These are phyloP conservation scores for Zaprionus gabonicus DNA, from an alignment of 1,140 invertebrate species.

Conservation along the genomic window DNA sequence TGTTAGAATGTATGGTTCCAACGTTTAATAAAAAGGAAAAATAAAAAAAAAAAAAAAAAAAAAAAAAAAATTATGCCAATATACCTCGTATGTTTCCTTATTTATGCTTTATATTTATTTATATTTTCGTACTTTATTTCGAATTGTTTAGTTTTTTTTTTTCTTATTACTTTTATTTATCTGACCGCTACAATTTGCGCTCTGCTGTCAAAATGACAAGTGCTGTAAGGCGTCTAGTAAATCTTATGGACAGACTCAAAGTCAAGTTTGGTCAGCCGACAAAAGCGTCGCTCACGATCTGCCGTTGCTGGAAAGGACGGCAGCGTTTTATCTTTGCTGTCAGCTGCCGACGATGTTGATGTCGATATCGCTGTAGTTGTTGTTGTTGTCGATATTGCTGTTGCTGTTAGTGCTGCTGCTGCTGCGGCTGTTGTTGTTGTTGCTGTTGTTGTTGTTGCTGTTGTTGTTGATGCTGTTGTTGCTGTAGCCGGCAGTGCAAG, in stretches of 20 bases:
- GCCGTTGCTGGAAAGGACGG: slow-evolving; percentile 36
- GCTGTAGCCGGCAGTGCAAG: slow-evolving; percentile 44
- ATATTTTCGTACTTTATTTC: background rate
- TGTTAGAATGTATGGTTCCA: too few relatives aligned
- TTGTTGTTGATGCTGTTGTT: slow-evolving; percentile 9
- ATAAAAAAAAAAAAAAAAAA: too few relatives aligned
- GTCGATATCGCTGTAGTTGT: background rate
- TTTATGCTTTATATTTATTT: too few relatives aligned
- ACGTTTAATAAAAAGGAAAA: too few relatives aligned
- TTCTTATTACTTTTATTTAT: slow-evolving; percentile 20
- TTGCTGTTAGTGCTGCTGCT: background rate
- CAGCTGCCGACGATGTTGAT: slow-evolving; percentile 3
- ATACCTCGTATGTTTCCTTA: too few relatives aligned
- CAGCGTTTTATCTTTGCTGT: slow-evolving; percentile 44
- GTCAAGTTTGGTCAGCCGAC: slow-evolving; percentile 64
- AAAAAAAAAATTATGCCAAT: too few relatives aligned
- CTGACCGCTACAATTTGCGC: slow-evolving; percentile 44
- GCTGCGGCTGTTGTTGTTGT: slow-evolving; percentile 11
- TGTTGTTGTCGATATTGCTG: slow-evolving; percentile 13
- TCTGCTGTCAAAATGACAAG: slow-evolving; percentile 63
- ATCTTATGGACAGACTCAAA: slow-evolving; percentile 45
- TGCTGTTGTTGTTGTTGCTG: background rate
- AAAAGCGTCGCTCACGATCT: slow-evolving; percentile 46
- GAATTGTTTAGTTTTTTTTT: background rate
- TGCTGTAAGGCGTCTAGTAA: slow-evolving; percentile 57